Conservation (phyloP, 2,888 invertebrate genomes). For the Microdon myrmicae region DNA sequence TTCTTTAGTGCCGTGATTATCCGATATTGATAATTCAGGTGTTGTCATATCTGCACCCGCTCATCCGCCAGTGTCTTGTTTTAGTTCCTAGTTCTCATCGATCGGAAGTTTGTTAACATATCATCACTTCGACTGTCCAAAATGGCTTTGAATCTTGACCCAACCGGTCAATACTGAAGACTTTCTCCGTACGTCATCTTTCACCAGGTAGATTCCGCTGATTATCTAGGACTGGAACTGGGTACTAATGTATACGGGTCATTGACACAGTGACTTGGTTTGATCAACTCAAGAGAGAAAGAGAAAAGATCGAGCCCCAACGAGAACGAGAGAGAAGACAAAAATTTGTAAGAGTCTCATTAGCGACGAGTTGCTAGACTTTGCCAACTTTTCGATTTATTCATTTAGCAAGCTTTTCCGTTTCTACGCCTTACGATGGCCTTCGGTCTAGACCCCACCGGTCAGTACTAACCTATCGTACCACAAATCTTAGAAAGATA, state of each 20-base stretch:
- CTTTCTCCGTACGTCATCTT: constrained; percentile 15
- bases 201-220: constrained; percentile 20
- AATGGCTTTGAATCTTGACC: constrained; percentile 64
- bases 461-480: constrained; percentile 66
- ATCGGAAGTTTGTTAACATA: too few species aligned
- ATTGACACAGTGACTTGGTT: constrained; percentile 4
- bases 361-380: neutral
- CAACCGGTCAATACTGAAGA: constrained; percentile 65
- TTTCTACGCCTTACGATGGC: constrained; percentile 56
- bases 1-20: constrained; percentile 48
- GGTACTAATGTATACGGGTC: constrained; percentile 12
- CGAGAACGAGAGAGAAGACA: too few species aligned
- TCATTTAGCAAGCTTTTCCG: constrained; percentile 1
- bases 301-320: neutral
- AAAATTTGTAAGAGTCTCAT: too few species aligned
- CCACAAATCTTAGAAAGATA: neutral
- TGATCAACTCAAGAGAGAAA: constrained; percentile 6
- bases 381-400: too few species aligned
- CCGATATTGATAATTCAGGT: too few species aligned
- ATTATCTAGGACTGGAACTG: neutral
- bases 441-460: constrained; percentile 65
- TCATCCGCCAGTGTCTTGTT: too few species aligned
- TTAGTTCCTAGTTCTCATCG: too few species aligned
- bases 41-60: too few species aligned
- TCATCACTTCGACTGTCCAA: constrained; percentile 39